A percentile compares a stretch with the other conserved stretches of the same genome.
Evolutionary conservation across 2,888 invertebrate species (phyloP).

Genomic region (Agrilus cyanescens): DNA sequence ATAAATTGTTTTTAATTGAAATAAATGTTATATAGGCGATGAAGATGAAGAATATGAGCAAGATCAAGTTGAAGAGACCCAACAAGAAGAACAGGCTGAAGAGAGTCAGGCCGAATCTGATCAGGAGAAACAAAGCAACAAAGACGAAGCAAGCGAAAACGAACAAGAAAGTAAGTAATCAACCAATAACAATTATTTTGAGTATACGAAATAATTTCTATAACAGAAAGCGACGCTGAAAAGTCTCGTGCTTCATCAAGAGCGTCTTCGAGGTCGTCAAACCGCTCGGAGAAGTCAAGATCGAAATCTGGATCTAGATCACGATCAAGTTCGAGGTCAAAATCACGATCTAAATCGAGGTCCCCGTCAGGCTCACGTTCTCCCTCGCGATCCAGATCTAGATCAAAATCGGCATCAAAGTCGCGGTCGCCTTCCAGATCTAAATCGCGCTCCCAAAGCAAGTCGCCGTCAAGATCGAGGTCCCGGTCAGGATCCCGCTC

Average conservation of each 20-base stretch:
- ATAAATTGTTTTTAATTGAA: not conserved
- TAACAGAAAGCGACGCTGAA: slow-evolving; percentile 30
- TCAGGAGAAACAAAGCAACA: slow-evolving; percentile 26
- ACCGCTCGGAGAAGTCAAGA: slow-evolving; percentile 35
- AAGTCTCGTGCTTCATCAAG: slow-evolving; percentile 23
- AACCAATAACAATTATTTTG: slow-evolving; percentile 5
- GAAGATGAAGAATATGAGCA: slow-evolving; percentile 44
- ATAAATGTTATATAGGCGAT: slow-evolving; percentile 6
- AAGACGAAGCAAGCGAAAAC: slow-evolving; percentile 30
- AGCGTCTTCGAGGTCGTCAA: slow-evolving; percentile 23
- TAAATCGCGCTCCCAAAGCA: slow-evolving; percentile 23
- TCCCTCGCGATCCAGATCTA: slow-evolving; percentile 26
- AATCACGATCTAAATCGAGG: slow-evolving; percentile 25
- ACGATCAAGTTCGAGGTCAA: slow-evolving; percentile 26
- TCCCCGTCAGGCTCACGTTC: slow-evolving; percentile 25
- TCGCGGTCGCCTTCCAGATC: slow-evolving; percentile 24
- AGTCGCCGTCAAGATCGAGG: slow-evolving; percentile 22
- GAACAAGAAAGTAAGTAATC: slow-evolving; percentile 24
- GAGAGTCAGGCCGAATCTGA: slow-evolving; percentile 41
- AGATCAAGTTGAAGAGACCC: slow-evolving; percentile 49
- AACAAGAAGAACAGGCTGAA: slow-evolving; percentile 52
- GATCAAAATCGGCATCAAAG: slow-evolving; percentile 27
- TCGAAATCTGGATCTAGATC: slow-evolving; percentile 34
- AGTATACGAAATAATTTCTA: too few species aligned
- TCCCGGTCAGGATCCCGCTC: slow-evolving; percentile 21